Evolutionary conservation across 2,113 vertebrate genomes (phyloP), one percentile per base, ranked within the genome.

Genomic region (Onychostoma macrolepis): DNA sequence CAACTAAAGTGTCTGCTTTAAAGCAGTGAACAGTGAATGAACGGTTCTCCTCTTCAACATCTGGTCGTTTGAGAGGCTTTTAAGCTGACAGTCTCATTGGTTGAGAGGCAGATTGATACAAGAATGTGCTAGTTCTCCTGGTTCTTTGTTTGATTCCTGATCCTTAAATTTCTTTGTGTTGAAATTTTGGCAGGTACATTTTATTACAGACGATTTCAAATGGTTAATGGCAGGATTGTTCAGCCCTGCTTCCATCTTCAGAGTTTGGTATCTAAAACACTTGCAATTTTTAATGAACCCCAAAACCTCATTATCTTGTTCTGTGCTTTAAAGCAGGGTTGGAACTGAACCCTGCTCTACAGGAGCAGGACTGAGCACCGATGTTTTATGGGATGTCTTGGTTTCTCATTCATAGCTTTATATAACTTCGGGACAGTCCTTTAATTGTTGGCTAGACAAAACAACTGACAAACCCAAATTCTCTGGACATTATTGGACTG

Each of bases 11-110:
- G 26, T 53, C 71, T n/a, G 71, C 41, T 41, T 24, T 41, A 41
- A 72, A 72, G 69, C 36, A 8, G 28, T 36, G 65, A 36, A 33
- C 30, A 19, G 43, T 43, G 41, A 48, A 48, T 76, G 13, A 48
- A 76, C 2, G 7, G n/a, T 19, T 77, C 43, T 77, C 43, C n/a
- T 77, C 43, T 43, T 48, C 43, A 76, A 76, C 74, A 28, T 28
- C 41, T 77, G 24, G 74, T 77, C 28, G 6, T 43, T 48, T 77
- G 43, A 48, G 43, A 77, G n/a, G 74, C 43, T 48, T 76, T 76
- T 41, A 45, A 6, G n/a, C 41, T 28, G n/a, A 17, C 41, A 9
- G 13, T 43, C 26, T 76, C 41, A 45, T 76, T 76, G 74, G 41
- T 48, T 48, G n/a, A 48, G 6, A 48, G 41, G 41, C 24, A 48